Base-by-base conservation (phyloP, 2,888 invertebrate species). In the Rhingia rostrata region DNA sequence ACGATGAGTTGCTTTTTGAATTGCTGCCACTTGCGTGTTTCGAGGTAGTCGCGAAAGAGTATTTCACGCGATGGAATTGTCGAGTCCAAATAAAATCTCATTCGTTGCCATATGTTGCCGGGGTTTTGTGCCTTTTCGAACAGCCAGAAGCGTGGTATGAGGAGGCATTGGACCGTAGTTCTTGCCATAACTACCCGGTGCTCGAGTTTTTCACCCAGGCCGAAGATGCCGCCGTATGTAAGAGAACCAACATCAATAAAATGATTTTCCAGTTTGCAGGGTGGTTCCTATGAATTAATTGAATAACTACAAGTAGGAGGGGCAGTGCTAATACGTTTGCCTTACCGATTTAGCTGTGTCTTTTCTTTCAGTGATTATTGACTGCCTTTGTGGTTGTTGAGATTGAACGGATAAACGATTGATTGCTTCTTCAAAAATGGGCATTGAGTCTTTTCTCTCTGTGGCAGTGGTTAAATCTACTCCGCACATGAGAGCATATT, bases 141-240 rank as follows among this genome's bases (percentile, higher is more conserved):
- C 14, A 96, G 91, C 94, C 95, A 96, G 87, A 94, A 94, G 81
- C 94, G 93, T 0, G 96, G 96, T 73, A 96, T 90, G 43, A 95
- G 90, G 88, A 96, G 92, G 87, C 95, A 95, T 86, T 93, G 93
- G 4, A 94, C 94, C 0, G 93, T 93, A 0, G 93, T 93, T 49
- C 93, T 89, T 0, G 96, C 94, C 63, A 95, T 92, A 33, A 96
- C 93, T 4, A 95, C 93, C 10, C 95, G 93, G 88, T 95, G 93
- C 0, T 93, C 91, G 92, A 94, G 93, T 77, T 93, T 92, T 89
- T 96, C 96, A 0, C 95, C 95, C 49, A 96, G 92, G 4, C 95
- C 95, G 87, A 96, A 96, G 86, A 91, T 89, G 0, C 89, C 89
- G 9, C 91, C 91, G 85, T 88, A 89, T 9, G 89, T 88, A 0